Evolutionary conservation across 2,888 invertebrate species (phyloP).

Genomic region (Lydus trimaculatus): DNA sequence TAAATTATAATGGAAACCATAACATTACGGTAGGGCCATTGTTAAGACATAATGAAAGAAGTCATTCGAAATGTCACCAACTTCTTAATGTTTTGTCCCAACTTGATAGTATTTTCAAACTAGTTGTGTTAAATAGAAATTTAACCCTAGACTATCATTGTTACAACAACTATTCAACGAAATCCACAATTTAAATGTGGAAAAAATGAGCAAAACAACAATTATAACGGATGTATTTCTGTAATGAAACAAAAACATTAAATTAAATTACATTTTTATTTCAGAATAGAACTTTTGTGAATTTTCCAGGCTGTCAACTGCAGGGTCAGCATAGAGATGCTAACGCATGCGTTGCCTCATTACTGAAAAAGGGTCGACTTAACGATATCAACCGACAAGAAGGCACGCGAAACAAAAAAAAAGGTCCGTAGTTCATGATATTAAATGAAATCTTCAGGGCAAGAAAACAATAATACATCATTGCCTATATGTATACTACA

Average conservation of each 20-base stretch:
- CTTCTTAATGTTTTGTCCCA: background rate
- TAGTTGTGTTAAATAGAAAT: background rate
- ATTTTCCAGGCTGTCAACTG: conserved; percentile 9
- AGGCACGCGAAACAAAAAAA: background rate
- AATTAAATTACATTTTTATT: conserved; percentile 3
- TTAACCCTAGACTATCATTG: background rate
- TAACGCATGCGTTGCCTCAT: conserved; percentile 9
- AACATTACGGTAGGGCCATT: background rate
- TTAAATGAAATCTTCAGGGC: background rate
- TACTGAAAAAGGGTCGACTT: conserved; percentile 5
- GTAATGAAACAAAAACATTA: background rate
- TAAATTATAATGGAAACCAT: conserved; percentile 41
- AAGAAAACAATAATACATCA: conserved; percentile 10
- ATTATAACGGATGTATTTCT: background rate
- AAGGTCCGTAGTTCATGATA: conserved; percentile 4
- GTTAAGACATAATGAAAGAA: conserved; percentile 16
- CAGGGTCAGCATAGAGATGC: conserved; percentile 9
- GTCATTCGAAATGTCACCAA: conserved; percentile 13
- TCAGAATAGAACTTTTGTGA: background rate
- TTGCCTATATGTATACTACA: background rate
- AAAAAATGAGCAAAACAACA: background rate
- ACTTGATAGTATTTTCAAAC: background rate
- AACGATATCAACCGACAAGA: conserved; percentile 1
- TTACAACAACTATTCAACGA: background rate
- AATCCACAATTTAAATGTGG: background rate